Percentiles rank a stretch among this genome's conserved stretches.
Conservation (phyloP, 2,888 invertebrate genomes). For the Ophioninae sp. region DNA sequence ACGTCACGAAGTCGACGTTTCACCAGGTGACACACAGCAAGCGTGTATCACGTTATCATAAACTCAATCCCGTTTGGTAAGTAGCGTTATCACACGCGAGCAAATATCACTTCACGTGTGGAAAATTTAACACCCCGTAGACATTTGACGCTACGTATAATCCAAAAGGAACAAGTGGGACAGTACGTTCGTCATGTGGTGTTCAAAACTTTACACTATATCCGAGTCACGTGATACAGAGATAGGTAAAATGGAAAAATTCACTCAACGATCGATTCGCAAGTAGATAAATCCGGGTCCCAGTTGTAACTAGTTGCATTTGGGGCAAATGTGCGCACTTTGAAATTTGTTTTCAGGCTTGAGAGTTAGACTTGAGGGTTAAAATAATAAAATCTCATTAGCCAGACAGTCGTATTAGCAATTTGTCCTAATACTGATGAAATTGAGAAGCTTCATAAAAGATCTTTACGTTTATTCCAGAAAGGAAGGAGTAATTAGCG, state of each 20-base stretch:
- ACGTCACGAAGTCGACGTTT: conserved; percentile 4
- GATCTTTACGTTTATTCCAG: too few relatives aligned
- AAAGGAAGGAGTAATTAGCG: too few relatives aligned
- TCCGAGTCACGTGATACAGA: not conserved
- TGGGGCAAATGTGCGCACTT: too few relatives aligned
- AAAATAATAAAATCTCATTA: too few relatives aligned
- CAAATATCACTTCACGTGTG: not conserved
- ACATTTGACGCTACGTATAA: not conserved
- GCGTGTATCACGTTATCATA: conserved; percentile 29
- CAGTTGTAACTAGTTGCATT: too few relatives aligned
- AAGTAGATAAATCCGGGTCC: not conserved
- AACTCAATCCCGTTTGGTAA: conserved; percentile 18
- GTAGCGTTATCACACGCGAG: not conserved
- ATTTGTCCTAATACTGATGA: too few relatives aligned
- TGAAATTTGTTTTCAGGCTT: too few relatives aligned
- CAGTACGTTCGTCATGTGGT: not conserved
- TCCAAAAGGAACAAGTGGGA: not conserved
- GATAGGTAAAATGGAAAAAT: not conserved
- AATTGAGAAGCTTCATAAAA: too few relatives aligned
- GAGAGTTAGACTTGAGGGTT: too few relatives aligned
- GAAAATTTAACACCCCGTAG: not conserved
- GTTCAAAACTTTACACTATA: not conserved
- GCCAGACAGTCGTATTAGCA: too few relatives aligned
- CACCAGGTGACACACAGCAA: not conserved
- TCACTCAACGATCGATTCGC: not conserved